Conservation (phyloP, 2,113 vertebrate species). For the Ptychochromis oligacanthus region DNA sequence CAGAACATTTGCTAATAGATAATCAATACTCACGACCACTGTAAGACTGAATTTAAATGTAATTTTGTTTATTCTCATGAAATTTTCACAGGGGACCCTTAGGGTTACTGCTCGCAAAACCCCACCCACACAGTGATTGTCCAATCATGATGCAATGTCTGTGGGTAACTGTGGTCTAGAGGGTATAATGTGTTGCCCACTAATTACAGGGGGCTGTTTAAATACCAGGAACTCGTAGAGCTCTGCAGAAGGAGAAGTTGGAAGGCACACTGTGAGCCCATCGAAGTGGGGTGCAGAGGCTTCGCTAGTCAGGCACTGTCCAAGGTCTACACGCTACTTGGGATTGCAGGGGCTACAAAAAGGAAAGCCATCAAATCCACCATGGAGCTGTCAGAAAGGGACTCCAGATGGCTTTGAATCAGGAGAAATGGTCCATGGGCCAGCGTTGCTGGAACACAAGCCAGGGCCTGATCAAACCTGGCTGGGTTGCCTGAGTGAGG, state of each 20-base stretch:
- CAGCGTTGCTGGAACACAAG: neutral
- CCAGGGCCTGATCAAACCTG: neutral
- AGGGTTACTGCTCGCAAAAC: neutral
- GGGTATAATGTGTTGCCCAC: neutral
- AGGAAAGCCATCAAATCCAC: neutral
- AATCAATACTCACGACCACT: neutral
- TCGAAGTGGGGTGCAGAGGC: neutral
- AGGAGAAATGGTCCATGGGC: neutral
- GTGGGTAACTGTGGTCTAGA: neutral
- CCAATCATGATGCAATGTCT: neutral
- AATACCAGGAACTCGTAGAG: neutral
- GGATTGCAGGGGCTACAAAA: neutral
- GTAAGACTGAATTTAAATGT: neutral
- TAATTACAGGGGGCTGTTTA: neutral
- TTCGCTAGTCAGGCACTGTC: neutral
- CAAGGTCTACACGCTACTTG: neutral
- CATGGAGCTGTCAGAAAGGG: no score
- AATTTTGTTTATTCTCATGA: neutral
- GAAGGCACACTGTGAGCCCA: neutral
- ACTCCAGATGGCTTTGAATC: neutral
- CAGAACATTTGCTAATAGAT: neutral
- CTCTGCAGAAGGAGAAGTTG: neutral
- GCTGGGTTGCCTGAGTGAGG: neutral
- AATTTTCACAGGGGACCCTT: neutral
- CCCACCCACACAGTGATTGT: neutral